Evolutionary conservation across 2,797 vertebrate species (phyloP).

Genomic region (Fratercula arctica): DNA sequence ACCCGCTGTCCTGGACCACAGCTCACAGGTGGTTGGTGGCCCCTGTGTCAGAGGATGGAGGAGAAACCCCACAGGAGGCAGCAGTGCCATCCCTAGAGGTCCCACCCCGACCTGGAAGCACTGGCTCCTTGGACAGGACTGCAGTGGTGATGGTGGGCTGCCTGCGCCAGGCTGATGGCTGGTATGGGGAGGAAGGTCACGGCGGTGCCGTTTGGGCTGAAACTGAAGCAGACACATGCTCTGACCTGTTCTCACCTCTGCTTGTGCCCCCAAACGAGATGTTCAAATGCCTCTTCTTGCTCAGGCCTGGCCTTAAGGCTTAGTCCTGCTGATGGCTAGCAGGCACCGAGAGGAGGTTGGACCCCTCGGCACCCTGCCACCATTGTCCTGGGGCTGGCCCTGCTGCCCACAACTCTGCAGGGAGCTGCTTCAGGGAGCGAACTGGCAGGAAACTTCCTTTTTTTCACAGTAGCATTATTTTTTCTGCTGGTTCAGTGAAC

Average conservation of each 20-base stretch:
- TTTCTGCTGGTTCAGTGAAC: neutral
- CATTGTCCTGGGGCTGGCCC: neutral
- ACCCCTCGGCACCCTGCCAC: fast-evolving
- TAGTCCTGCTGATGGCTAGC: neutral
- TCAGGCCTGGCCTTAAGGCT: neutral
- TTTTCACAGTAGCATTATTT: neutral
- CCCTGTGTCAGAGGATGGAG: neutral
- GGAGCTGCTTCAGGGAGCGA: neutral
- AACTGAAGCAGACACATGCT: neutral
- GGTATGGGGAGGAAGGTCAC: neutral
- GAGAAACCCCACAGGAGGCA: neutral
- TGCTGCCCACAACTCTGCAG: neutral
- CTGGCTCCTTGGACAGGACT: neutral
- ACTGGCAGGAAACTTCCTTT: neutral
- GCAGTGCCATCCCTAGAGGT: neutral
- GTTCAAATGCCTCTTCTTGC: neutral
- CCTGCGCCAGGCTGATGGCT: neutral
- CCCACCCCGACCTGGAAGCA: neutral
- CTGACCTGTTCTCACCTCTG: neutral
- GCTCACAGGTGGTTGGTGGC: neutral
- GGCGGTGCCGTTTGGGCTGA: fast-evolving
- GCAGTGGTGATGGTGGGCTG: neutral
- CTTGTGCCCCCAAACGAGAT: neutral
- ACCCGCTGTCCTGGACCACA: neutral
- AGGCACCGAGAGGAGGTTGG: neutral